phyloP scores from a whole-genome alignment of 2,113 vertebrate species.

The Scatophagus argus region DNA sequence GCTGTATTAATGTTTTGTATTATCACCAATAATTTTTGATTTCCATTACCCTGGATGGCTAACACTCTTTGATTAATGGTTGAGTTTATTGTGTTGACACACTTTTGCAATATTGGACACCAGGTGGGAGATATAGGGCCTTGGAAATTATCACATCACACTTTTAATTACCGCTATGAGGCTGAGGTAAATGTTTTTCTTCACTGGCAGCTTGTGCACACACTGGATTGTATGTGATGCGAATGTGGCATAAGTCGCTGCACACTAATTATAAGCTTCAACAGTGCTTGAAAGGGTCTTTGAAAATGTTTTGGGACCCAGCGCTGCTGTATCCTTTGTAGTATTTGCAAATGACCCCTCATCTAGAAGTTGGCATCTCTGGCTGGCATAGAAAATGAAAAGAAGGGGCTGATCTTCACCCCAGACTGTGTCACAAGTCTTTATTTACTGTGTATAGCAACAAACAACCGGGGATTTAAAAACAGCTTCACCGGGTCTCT shows the following conservation, averaged over 20 bases:
- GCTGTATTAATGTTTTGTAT: conserved; percentile 34
- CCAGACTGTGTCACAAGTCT: conserved; percentile 51
- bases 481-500: conserved; percentile 68
- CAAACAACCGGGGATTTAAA: conserved; percentile 70
- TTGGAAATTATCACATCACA: conserved; percentile 30
- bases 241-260: conserved; percentile 17
- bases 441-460: conserved; percentile 63
- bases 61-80: conserved; percentile 39
- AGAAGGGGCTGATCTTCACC: conserved; percentile 57
- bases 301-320: conserved; percentile 35
- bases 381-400: conserved; percentile 38
- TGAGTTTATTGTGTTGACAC: conserved; percentile 63
- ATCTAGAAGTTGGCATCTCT: conserved; percentile 47
- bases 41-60: conserved; percentile 38
- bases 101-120: conserved; percentile 52
- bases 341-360: conserved; percentile 62
- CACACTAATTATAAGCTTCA: conserved; percentile 48
- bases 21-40: conserved; percentile 45
- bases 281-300: conserved; percentile 33
- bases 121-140: conserved; percentile 47
- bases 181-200: conserved; percentile 31
- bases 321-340: conserved; percentile 37
- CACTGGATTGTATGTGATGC: conserved; percentile 9
- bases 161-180: conserved; percentile 37
- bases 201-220: conserved; percentile 14